Conservation (phyloP, 1,140 invertebrate species). For the Oscheius sp. region DNA sequence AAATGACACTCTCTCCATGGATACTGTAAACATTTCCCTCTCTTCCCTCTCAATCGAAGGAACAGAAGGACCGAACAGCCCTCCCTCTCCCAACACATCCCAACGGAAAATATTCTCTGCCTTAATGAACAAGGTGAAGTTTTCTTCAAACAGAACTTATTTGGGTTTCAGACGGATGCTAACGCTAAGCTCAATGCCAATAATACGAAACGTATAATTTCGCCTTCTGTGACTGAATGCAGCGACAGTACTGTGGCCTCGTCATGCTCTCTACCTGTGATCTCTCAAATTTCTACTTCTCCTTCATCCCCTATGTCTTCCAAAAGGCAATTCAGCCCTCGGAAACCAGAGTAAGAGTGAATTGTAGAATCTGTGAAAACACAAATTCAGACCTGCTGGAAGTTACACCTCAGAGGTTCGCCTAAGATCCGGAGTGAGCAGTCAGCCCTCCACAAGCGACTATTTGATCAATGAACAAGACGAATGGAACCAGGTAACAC, state of each 20-base stretch:
- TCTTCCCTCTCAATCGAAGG: slow-evolving; percentile 2
- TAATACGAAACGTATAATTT: not conserved
- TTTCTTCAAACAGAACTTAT: not conserved
- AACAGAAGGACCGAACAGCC: not conserved
- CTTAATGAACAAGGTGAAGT: not conserved
- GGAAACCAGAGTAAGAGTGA: not conserved
- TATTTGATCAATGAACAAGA: slow-evolving; percentile 1
- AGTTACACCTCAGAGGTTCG: not conserved
- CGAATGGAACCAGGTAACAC: slow-evolving; percentile 44
- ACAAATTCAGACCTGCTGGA: not conserved
- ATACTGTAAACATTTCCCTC: not conserved
- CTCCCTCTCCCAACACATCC: slow-evolving; percentile 3
- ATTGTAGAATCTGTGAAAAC: no score
- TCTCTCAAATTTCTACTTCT: slow-evolving; percentile 26
- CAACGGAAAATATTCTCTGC: not conserved
- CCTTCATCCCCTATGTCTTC: slow-evolving; percentile 8
- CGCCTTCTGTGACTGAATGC: slow-evolving; percentile 8
- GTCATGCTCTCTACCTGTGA: slow-evolving; percentile 34
- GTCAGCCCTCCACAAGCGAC: not conserved
- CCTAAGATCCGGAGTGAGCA: not conserved
- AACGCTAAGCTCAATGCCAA: slow-evolving; percentile 12
- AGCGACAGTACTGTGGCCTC: slow-evolving; percentile 34
- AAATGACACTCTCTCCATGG: not conserved
- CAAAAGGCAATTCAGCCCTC: not conserved
- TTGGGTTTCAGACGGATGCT: not conserved